These are phyloP conservation scores for Caenorhabditis wallacei DNA, from an alignment of 2,888 invertebrate genomes.

Conservation along the genomic window DNA sequence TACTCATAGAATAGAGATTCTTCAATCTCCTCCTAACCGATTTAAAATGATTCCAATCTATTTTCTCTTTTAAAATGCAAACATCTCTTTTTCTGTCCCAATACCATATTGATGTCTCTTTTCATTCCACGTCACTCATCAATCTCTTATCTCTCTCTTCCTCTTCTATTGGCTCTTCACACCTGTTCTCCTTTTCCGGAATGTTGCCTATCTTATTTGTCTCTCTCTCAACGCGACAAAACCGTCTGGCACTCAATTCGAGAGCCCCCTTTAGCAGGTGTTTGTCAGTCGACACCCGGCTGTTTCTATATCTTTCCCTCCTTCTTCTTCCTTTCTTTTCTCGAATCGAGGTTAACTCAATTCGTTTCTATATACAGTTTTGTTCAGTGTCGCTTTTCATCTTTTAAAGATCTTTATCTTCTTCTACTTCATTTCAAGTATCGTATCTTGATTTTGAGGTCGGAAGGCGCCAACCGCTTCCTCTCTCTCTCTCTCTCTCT, in stretches of 20 bases:
- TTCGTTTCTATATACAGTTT: constrained; percentile 23
- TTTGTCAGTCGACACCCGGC: constrained; percentile 53
- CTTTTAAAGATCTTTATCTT: constrained; percentile 48
- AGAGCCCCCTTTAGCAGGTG: constrained; percentile 59
- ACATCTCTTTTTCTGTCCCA: constrained; percentile 6
- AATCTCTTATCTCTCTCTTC: constrained; percentile 41
- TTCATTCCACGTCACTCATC: constrained; percentile 47
- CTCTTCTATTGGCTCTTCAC: constrained; percentile 46
- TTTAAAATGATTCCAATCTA: constrained; percentile 15
- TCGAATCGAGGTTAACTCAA: constrained; percentile 45
- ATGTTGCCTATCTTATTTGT: constrained; percentile 9
- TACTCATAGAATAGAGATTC: constrained; percentile 29
- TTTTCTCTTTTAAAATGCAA: constrained; percentile 38
- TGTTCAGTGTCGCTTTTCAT: constrained; percentile 13
- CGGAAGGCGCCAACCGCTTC: constrained; percentile 31
- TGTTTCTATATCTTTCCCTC: constrained; percentile 24
- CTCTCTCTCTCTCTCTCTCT: background rate
- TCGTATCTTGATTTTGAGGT: constrained; percentile 58
- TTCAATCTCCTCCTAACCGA: background rate
- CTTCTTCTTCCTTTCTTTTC: constrained; percentile 7
- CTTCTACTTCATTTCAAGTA: background rate
- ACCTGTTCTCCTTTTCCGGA: constrained; percentile 63
- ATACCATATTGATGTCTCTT: constrained; percentile 21
- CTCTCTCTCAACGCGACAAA: constrained; percentile 17
- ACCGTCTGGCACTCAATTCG: constrained; percentile 59